A percentile compares a stretch with the other conserved stretches of the same genome.
phyloP scores from a whole-genome alignment of 1,140 invertebrate genomes.

The Epicauta chinensis region DNA sequence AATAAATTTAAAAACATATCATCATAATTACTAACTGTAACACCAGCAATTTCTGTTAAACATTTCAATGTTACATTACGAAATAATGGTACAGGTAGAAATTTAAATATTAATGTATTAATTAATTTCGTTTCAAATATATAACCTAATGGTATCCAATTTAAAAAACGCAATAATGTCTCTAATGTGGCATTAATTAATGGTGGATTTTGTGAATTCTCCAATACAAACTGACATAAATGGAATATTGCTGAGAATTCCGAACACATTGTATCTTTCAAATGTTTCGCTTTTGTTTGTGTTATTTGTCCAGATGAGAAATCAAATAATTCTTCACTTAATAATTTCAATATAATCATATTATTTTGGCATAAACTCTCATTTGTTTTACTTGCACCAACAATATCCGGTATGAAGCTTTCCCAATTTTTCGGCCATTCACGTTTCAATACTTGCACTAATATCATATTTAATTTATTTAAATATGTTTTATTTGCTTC shows the following conservation, averaged over 20 bases:
- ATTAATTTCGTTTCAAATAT: constrained; percentile 99
- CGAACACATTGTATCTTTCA: constrained; percentile 99
- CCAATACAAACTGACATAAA: constrained; percentile 96
- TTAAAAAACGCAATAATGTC: constrained; percentile 93
- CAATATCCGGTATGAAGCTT: constrained; percentile 97
- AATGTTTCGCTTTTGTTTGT: constrained; percentile 97
- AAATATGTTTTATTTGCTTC: constrained; percentile 95
- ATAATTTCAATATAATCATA: constrained; percentile 94
- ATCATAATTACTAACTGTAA: constrained; percentile 83
- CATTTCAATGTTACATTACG: constrained; percentile 98
- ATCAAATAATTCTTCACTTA: constrained; percentile 99
- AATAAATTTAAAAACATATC: constrained; percentile 87
- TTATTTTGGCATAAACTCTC: constrained; percentile 99
- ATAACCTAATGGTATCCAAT: constrained; percentile 99
- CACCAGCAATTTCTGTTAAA: constrained; percentile 94
- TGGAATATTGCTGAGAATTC: constrained; percentile 98
- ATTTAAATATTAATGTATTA: constrained; percentile 92
- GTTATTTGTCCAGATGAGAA: constrained; percentile 97
- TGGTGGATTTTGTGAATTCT: constrained; percentile 94
- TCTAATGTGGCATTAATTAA: constrained; percentile 91
- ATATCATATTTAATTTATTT: constrained; percentile 98
- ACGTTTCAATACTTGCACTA: constrained; percentile 96
- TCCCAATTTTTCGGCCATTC: constrained; percentile 99
- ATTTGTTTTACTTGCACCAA: constrained; percentile 97
- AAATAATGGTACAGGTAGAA: constrained; percentile 95